Conservation (phyloP, 1,140 invertebrate genomes). For the Drosophila mojavensis region DNA sequence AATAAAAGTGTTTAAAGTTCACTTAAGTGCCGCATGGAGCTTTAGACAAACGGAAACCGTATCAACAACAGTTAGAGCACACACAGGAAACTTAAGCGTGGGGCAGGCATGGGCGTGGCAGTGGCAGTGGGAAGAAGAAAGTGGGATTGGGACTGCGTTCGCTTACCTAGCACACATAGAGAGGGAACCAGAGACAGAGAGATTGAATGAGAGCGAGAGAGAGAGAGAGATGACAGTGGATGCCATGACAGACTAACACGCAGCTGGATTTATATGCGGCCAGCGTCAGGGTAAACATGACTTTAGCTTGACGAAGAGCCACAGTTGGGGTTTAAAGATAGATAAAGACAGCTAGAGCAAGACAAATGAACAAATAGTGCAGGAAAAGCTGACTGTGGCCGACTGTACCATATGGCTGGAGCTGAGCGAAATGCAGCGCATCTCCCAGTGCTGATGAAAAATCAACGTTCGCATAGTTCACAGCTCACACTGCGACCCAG, state of each 20-base stretch:
- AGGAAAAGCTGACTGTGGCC: neutral
- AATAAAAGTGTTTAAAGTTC: slow-evolving; percentile 84
- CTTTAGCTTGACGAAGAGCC: slow-evolving; percentile 30
- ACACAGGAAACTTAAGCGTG: slow-evolving; percentile 64
- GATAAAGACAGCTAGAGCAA: slow-evolving; percentile 47
- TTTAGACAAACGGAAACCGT: slow-evolving; percentile 81
- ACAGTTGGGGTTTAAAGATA: slow-evolving; percentile 16
- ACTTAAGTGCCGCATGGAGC: slow-evolving; percentile 83
- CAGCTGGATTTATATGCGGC: slow-evolving; percentile 75
- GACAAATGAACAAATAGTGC: slow-evolving; percentile 58
- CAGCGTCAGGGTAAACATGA: slow-evolving; percentile 71
- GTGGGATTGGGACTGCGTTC: slow-evolving; percentile 35
- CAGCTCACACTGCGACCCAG: slow-evolving; percentile 18
- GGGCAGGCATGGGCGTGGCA: neutral
- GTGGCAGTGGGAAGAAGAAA: neutral
- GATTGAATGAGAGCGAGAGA: neutral
- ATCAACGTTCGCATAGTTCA: slow-evolving; percentile 64
- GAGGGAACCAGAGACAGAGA: neutral
- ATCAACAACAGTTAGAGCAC: slow-evolving; percentile 79
- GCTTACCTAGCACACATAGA: slow-evolving; percentile 43
- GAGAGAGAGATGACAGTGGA: slow-evolving; percentile 15
- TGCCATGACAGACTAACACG: slow-evolving; percentile 63
- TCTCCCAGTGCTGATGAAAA: slow-evolving; percentile 65
- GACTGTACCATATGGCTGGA: no score
- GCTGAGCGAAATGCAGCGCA: slow-evolving; percentile 33